Evolutionary conservation across 2,888 invertebrate genomes (phyloP).

Genomic region (Anaspis maculata): DNA sequence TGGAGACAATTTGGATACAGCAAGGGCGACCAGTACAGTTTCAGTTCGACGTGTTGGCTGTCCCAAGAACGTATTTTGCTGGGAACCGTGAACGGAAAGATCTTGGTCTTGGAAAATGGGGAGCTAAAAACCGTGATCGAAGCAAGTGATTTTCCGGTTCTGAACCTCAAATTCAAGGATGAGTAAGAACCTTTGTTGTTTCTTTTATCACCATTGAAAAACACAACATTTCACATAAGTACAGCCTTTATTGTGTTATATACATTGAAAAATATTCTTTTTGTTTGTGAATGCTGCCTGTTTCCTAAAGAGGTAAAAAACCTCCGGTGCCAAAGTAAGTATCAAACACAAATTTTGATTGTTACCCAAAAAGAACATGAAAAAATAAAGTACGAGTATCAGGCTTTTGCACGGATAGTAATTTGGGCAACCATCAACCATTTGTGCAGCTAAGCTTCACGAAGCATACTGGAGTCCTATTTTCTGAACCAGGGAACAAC

Average conservation of each 20-base stretch:
- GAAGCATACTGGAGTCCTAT: too few species aligned
- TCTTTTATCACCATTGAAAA: too few species aligned
- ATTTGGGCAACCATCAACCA: too few species aligned
- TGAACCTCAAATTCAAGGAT: conserved; percentile 57
- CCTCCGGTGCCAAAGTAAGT: too few species aligned
- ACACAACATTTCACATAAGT: too few species aligned
- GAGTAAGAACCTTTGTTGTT: conserved; percentile 34
- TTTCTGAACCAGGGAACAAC: too few species aligned
- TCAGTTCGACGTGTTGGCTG: conserved; percentile 74
- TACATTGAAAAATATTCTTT: not conserved
- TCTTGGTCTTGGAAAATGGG: conserved; percentile 78
- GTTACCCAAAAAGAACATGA: too few species aligned
- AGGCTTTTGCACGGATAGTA: too few species aligned
- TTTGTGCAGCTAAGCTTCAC: too few species aligned
- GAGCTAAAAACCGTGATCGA: conserved; percentile 64
- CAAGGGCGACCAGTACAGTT: conserved; percentile 67
- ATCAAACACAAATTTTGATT: too few species aligned
- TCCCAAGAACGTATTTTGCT: conserved; percentile 74
- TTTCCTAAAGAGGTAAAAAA: too few species aligned
- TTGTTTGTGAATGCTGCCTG: not conserved
- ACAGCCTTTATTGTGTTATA: not conserved
- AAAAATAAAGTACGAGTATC: too few species aligned
- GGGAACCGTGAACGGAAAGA: conserved; percentile 67
- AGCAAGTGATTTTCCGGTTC: conserved; percentile 51
- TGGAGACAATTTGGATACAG: conserved; percentile 80